Base-by-base conservation (phyloP, 2,888 invertebrate genomes). In the Luperina nickerlii region DNA sequence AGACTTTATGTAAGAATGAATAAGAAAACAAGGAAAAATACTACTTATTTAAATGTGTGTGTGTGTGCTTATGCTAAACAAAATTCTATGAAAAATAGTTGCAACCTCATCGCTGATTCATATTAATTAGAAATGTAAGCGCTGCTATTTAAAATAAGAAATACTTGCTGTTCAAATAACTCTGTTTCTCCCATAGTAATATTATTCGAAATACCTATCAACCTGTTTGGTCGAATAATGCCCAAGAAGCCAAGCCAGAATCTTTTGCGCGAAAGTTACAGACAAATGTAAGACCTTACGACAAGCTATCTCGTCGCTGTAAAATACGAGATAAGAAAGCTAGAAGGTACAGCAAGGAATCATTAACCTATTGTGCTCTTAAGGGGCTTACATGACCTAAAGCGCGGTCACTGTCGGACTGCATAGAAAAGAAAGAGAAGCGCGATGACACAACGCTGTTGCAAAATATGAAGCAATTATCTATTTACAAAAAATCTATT, bases 11-110 rank as follows among this genome's bases (percentile, higher is more conserved):
- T 2, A 27, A 57, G 67, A 81, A 80, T 74, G 45, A 68, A 27
- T 81, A 45, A 0, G 24, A 57, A 81, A 60, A 24, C 20, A 62
- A 68, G 60, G 54, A 73, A 45, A 74, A 38, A 0, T 45, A 27
- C 0, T 32, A 1, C 13, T 15, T 2, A 24, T 2, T 48, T 48
- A 57, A n/a, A n/a, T n/a, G n/a, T n/a, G n/a, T n/a, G n/a, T 42
- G 38, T 38, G 38, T 38, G 15, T 27, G 8, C 5, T 18, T 51
- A 15, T 7, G 38, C 5, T n/a, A n/a, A 62, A 45, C n/a, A 9
- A 27, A 24, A 51, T 69, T 45, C 42, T 7, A 24, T 15, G 54
- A 38, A 71, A 54, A 20, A 32, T 4, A 15, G 8, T 69, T 42
- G 27, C n/a, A n/a, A 62, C 5, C 15, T 60, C 63, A 57, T 11